Conservation (phyloP, 2,888 invertebrate genomes). For the Unio pictorum region DNA sequence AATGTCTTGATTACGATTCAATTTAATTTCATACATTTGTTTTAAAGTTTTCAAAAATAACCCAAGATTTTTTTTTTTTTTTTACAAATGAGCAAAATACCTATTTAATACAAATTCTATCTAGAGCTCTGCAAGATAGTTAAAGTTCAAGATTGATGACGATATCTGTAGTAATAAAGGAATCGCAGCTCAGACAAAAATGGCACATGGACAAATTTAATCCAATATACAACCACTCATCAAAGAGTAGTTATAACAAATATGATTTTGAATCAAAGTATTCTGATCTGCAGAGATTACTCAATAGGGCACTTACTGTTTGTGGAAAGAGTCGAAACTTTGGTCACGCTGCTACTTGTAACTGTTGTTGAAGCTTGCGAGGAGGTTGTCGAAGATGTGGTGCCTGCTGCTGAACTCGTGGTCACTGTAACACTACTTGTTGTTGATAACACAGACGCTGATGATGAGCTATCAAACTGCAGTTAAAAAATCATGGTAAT, state of each 20-base stretch:
- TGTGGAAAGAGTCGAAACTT: slow-evolving; percentile 39
- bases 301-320: not conserved
- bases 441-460: slow-evolving; percentile 18
- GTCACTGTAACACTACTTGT: slow-evolving; percentile 52
- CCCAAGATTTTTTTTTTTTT: no score
- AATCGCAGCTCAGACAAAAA: not conserved
- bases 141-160: no score
- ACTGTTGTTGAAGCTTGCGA: slow-evolving; percentile 40
- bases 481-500: slow-evolving; percentile 12
- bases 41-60: no score
- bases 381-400: slow-evolving; percentile 47
- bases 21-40: no score
- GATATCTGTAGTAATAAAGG: not conserved
- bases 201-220: not conserved
- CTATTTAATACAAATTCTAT: no score
- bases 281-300: slow-evolving; percentile 1
- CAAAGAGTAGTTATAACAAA: not conserved
- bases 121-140: no score
- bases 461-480: slow-evolving; percentile 55
- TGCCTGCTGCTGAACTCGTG: slow-evolving; percentile 46
- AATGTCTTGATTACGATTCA: no score
- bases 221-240: not conserved
- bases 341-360: slow-evolving; percentile 36
- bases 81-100: no score
- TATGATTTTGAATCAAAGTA: not conserved